phyloP scores from a whole-genome alignment of 2,797 vertebrate species.

The Novumbra hubbsi region DNA sequence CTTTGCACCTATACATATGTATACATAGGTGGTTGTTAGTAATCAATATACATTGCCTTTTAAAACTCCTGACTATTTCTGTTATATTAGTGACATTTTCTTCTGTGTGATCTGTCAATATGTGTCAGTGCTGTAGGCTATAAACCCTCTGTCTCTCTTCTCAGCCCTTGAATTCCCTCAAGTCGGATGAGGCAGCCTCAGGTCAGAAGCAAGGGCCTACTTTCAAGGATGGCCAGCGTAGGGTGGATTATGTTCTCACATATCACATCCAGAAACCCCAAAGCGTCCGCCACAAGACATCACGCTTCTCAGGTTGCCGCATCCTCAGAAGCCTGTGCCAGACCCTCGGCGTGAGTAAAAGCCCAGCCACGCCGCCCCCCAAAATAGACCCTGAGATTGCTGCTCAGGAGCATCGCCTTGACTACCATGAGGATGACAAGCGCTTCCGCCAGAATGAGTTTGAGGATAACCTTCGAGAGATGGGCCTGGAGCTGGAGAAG shows the following conservation, averaged over 20 bases:
- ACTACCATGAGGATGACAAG: constrained; percentile 88
- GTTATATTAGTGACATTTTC: too few species aligned
- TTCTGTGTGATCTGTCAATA: not conserved
- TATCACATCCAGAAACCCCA: constrained; percentile 84
- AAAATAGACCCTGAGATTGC: constrained; percentile 72
- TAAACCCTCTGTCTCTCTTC: constrained; percentile 6
- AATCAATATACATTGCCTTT: too few species aligned
- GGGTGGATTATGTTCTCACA: constrained; percentile 90
- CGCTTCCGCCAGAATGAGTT: constrained; percentile 85
- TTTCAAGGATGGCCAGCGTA: constrained; percentile 85
- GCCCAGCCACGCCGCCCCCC: constrained; percentile 64
- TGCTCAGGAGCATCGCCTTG: constrained; percentile 68
- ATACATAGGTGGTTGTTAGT: too few species aligned
- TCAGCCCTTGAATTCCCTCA: constrained; percentile 79
- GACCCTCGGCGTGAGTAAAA: constrained; percentile 70
- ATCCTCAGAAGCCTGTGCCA: constrained; percentile 59
- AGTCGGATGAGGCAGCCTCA: constrained; percentile 59
- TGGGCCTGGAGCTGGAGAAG: constrained; percentile 89
- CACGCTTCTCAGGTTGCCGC: constrained; percentile 61
- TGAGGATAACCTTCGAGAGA: constrained; percentile 87
- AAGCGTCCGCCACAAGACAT: constrained; percentile 49
- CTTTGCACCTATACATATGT: too few species aligned
- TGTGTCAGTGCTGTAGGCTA: not conserved
- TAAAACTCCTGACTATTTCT: too few species aligned
- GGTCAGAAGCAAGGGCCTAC: constrained; percentile 75